phyloP scores from a whole-genome alignment of 2,888 invertebrate species.

The Craniophora ligustri region DNA sequence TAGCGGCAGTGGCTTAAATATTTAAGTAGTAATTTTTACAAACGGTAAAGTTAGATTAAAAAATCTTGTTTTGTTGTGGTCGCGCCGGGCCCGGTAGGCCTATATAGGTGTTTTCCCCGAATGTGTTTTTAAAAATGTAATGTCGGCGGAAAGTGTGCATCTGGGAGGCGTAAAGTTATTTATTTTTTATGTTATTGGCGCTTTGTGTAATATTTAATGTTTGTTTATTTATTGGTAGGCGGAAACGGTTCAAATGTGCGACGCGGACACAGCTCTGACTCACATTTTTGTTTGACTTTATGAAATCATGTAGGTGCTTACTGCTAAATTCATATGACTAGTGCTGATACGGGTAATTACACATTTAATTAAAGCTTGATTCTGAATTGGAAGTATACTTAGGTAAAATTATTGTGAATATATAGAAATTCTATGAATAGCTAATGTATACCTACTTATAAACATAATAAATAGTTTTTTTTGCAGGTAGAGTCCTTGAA shows the following conservation, averaged over 20 bases:
- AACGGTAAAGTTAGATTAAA: slow-evolving; percentile 89
- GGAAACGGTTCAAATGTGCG: slow-evolving; percentile 64
- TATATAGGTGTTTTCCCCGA: slow-evolving; percentile 75
- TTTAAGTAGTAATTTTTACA: slow-evolving; percentile 89
- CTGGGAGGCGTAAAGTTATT: slow-evolving; percentile 83
- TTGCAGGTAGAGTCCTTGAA: neutral
- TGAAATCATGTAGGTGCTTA: slow-evolving; percentile 65
- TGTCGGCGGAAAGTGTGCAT: slow-evolving; percentile 74
- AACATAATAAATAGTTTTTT: neutral
- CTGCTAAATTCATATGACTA: slow-evolving; percentile 45
- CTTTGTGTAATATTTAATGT: slow-evolving; percentile 82
- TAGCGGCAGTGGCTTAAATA: slow-evolving; percentile 84
- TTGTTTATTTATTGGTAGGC: slow-evolving; percentile 76
- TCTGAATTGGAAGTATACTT: neutral
- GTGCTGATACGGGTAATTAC: slow-evolving; percentile 44
- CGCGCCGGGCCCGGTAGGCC: slow-evolving; percentile 80
- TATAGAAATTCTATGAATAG: too few species aligned
- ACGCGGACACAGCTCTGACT: slow-evolving; percentile 60
- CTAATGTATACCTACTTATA: too few species aligned
- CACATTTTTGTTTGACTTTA: slow-evolving; percentile 70
- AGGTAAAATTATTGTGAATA: too few species aligned
- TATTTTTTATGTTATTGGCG: slow-evolving; percentile 80
- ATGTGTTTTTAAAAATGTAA: slow-evolving; percentile 87
- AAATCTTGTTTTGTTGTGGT: slow-evolving; percentile 79
- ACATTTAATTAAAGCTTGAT: slow-evolving; percentile 24